Conservation (phyloP, 2,797 vertebrate genomes). For the Aphelocoma californica region DNA sequence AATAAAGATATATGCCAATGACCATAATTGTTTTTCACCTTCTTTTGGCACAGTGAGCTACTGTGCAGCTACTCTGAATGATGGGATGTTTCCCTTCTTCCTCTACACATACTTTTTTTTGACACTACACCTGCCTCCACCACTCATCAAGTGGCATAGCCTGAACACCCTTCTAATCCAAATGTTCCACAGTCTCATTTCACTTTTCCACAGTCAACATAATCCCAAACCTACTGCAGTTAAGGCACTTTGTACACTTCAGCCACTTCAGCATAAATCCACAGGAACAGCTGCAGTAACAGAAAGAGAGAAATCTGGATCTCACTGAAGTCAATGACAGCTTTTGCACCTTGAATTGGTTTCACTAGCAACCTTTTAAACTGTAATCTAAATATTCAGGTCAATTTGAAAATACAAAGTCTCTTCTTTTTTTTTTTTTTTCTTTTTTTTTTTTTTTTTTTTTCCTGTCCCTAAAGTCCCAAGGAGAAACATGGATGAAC, state of each 20-base stretch:
- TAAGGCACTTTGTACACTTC: background rate
- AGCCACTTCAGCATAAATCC: background rate
- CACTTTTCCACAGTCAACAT: background rate
- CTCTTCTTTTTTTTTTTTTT: background rate
- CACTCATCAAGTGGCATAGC: background rate
- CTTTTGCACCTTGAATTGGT: background rate
- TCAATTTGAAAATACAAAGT: background rate
- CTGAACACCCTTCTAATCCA: background rate
- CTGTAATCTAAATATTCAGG: background rate
- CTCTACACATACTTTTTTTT: background rate
- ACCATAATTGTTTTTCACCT: background rate
- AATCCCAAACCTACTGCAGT: background rate
- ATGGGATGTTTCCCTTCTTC: background rate
- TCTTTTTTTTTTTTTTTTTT: background rate
- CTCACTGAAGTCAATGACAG: background rate
- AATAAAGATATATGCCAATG: background rate
- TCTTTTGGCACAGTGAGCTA: background rate
- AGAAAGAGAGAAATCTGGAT: background rate
- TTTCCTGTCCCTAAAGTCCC: background rate
- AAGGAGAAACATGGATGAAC: background rate
- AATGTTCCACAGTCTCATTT: background rate
- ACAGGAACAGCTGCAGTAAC: background rate
- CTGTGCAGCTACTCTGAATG: background rate
- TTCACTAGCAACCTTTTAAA: background rate
- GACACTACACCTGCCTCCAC: background rate